Evolutionary conservation across 2,113 vertebrate genomes (phyloP), one percentile per base, ranked within the genome.

Genomic region (Cettia cetti): DNA sequence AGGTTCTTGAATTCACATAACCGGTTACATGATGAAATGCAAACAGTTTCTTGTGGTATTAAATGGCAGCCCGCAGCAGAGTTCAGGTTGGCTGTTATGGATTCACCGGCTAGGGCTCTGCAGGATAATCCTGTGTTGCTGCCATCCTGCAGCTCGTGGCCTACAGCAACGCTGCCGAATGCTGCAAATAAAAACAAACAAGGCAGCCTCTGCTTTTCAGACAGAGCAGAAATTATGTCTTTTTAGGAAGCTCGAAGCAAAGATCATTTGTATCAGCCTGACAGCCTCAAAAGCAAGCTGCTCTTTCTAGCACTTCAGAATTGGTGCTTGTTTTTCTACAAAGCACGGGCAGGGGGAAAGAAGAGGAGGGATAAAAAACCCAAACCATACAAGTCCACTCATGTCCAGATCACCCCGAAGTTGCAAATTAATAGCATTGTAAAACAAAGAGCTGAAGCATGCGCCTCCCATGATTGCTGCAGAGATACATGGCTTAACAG

Each of bases 151-250:
- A 95, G 94, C 15, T 75, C 53, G 33, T 85, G 95, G 96, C 96
- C 96, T 97, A 95, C 94, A 96, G 96, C 92, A 96, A 96, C 69
- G 96, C 96, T 89, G 94, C 91, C 2, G 91, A 97, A 97, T 89
- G 87, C 86, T 89, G 89, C 83, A 96, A 97, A 97, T 72, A 94
- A 97, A 97, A 97, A 97, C 95, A 97, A 97, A 97, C 96, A 97
- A 89, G 68, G 42, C 71, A 69, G 90, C 81, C 92, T 93, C 72
- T 33, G 90, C 88, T 81, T 86, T 92, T 89, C 19, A 90, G 56
- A 96, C 71, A 70, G 92, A 70, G 85, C 7, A 93, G 78, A 94
- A 97, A 92, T 91, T 45, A 89, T 82, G 61, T 81, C 90, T 84
- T 78, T 95, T 95, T 94, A 94, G 95, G 92, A 96, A 95, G 93